Conservation (phyloP, 1,140 invertebrate genomes). For the Papilio dardanus region DNA sequence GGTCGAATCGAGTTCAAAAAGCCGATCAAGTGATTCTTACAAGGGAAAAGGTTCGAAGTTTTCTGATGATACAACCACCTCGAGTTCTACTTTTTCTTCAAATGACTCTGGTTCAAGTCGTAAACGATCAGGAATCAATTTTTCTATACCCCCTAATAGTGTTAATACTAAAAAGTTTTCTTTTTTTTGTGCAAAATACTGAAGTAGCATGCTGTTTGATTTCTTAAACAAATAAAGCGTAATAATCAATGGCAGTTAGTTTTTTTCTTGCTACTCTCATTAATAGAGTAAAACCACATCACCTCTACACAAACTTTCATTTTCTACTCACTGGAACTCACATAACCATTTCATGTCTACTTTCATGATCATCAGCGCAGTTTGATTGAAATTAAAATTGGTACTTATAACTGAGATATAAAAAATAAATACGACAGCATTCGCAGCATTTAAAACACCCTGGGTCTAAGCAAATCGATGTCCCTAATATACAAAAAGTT, state of each 20-base stretch:
- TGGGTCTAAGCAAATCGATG: neutral
- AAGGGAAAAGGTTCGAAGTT: neutral
- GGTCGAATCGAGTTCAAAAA: neutral
- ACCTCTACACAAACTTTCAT: neutral
- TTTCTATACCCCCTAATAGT: neutral
- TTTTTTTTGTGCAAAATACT: slow-evolving; percentile 10
- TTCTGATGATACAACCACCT: neutral
- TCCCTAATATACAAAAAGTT: neutral
- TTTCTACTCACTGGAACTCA: neutral
- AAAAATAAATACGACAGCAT: neutral
- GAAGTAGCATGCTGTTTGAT: neutral
- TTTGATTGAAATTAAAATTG: too few relatives aligned
- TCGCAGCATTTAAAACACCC: neutral
- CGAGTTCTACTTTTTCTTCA: neutral
- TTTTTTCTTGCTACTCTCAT: neutral
- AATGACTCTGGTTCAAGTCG: neutral
- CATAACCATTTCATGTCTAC: too few relatives aligned
- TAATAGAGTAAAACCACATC: neutral
- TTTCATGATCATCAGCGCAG: too few relatives aligned
- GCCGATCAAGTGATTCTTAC: neutral
- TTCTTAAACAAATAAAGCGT: neutral
- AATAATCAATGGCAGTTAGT: neutral
- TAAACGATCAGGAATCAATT: neutral
- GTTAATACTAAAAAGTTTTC: neutral
- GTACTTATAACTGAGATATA: neutral